Conservation (phyloP, 2,113 vertebrate genomes). For the Pterocles gutturalis region DNA sequence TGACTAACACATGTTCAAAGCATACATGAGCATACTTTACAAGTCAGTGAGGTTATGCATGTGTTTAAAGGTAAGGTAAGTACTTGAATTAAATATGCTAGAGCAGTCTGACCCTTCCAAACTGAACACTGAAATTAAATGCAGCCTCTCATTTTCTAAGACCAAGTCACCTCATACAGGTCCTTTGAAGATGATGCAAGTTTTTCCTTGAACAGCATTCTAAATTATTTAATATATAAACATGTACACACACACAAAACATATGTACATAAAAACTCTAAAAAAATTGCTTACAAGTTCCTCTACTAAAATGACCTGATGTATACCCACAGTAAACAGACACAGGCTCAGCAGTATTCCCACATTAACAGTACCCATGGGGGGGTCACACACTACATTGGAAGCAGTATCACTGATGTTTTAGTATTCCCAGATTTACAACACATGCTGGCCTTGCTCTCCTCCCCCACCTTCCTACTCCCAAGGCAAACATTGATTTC, state of each 20-base stretch:
- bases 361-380: background rate
- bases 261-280: background rate
- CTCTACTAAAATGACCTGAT: background rate
- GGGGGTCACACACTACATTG: background rate
- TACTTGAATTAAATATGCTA: background rate
- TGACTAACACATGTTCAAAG: background rate
- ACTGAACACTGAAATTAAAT: background rate
- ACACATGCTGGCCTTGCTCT: background rate
- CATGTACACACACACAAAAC: background rate
- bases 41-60: background rate
- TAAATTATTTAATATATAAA: background rate
- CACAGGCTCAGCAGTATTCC: background rate
- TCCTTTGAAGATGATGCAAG: background rate
- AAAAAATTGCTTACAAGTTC: background rate
- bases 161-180: background rate
- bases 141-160: conserved; percentile 17
- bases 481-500: background rate
- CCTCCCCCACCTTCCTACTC: background rate
- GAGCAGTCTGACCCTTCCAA: background rate
- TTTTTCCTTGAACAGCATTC: background rate
- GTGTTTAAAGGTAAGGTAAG: background rate
- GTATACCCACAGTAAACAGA: background rate
- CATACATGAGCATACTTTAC: background rate
- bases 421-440: background rate
- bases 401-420: background rate